Evolutionary conservation across 2,888 invertebrate species (phyloP).

Genomic region (Rhingia campestris): DNA sequence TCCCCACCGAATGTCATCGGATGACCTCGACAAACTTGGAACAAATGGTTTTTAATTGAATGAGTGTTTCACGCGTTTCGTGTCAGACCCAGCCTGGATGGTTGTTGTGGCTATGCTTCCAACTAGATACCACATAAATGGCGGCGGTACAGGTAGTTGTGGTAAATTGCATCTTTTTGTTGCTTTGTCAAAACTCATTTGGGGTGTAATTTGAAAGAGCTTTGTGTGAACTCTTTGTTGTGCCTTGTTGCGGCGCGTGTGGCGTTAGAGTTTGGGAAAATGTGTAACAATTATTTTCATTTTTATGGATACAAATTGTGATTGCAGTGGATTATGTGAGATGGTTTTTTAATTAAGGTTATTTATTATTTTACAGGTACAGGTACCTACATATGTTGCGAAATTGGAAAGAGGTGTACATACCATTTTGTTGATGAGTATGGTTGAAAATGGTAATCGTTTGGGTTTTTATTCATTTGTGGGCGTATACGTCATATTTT

Average conservation of each 20-base stretch:
- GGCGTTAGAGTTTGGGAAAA: constrained; percentile 46
- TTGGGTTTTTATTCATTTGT: background rate
- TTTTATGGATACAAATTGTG: constrained; percentile 58
- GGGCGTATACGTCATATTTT: too few species aligned
- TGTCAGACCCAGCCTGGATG: constrained; percentile 27
- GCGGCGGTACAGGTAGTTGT: constrained; percentile 3
- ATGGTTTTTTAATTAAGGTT: constrained; percentile 40
- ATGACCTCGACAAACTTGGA: constrained; percentile 53
- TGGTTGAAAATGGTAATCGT: background rate
- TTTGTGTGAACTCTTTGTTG: constrained; percentile 26
- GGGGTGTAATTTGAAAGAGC: constrained; percentile 44
- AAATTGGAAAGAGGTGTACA: background rate
- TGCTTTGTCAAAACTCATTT: constrained; percentile 11
- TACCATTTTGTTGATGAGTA: background rate
- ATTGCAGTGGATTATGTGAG: constrained; percentile 53
- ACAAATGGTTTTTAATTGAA: constrained; percentile 50
- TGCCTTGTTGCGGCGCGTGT: background rate
- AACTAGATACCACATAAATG: constrained; percentile 1
- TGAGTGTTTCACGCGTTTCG: constrained; percentile 63
- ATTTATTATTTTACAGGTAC: background rate
- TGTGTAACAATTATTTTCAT: constrained; percentile 56
- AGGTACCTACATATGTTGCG: background rate
- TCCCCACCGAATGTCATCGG: constrained; percentile 23
- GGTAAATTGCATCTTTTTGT: constrained; percentile 30
- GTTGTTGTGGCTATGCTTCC: too few species aligned